Evolutionary conservation across 64 coral and sea anemone genomes (phyloP).

Genomic region (Actinia equina): DNA sequence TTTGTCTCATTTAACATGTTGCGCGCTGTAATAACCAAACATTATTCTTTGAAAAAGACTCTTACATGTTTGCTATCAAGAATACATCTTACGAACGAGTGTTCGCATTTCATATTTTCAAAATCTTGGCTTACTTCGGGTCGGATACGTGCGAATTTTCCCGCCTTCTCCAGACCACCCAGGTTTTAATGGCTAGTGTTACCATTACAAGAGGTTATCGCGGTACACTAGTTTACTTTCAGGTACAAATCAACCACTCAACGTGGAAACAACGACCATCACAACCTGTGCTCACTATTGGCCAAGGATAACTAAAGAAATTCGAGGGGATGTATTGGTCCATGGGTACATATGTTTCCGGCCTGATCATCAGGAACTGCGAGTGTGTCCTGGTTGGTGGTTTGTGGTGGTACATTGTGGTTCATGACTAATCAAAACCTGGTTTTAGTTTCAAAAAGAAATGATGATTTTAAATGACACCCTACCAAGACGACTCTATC

Average conservation of each 20-base stretch:
- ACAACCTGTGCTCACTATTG: background rate
- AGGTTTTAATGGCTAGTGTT: background rate
- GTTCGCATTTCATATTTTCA: background rate
- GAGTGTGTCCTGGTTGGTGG: background rate
- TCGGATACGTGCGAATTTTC: background rate
- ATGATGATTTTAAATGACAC: too few species aligned
- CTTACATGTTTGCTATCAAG: too few species aligned
- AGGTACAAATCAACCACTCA: background rate
- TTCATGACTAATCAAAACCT: too few species aligned
- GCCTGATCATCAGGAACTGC: background rate
- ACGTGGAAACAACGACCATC: background rate
- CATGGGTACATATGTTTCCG: background rate
- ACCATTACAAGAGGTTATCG: conserved; percentile 3
- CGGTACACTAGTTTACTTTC: background rate
- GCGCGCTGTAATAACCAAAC: too few species aligned
- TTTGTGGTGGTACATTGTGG: background rate
- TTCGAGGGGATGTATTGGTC: background rate
- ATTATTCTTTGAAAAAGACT: too few species aligned
- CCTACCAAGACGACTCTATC: too few species aligned
- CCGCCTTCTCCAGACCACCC: background rate
- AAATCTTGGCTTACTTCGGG: background rate
- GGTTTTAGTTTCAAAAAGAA: too few species aligned
- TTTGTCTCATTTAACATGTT: too few species aligned
- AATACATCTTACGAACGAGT: background rate
- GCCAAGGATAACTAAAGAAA: background rate